Evolutionary conservation across 2,113 vertebrate genomes (phyloP), one percentile per base, ranked within the genome.

Genomic region (Heterocephalus glaber): DNA sequence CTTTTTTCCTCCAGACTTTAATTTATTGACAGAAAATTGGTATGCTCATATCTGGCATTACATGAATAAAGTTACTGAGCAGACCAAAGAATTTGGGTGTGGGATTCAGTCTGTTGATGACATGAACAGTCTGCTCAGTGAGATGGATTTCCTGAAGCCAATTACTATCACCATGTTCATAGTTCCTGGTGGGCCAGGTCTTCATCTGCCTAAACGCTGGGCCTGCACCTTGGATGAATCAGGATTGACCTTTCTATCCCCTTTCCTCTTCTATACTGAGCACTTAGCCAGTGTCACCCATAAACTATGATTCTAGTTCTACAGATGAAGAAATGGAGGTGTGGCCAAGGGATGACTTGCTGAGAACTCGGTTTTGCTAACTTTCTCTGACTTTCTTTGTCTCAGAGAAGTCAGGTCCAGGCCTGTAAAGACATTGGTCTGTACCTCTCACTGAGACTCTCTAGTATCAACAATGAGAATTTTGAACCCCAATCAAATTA

Each of bases 151-250:
- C 99, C 93, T 99, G 98, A 0, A 33, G 98, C 99, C 99, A 99
- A 89, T 99, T 99, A 11, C 99, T 99, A 4, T 99, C 99, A 14
- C 98, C 99, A 0, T 92, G 98, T 1, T 98, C 86, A 44, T 97
- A 98, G 96, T 99, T 98, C 11, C 99, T 99, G 0, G 98, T 96
- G 83, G 98, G 97, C 99, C 99, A 99, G 35, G 99, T 98, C 98
- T 99, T 99, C 98, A 99, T 99, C 92, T 99, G 98, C 4, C 99
- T 99, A 33, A 99, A 99, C 98, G 99, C 99, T 30, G 99, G 99
- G 98, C 99, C 99, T 7, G 99, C 99, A 7, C 99, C 99, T 97
- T 99, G 99, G 94, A 99, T 99, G 98, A 99, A 99, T 98, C 97
- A 99, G 98, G 99, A 99, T 0, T 99, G 99, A 12, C 98, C 99